Evolutionary conservation across 1,140 invertebrate species (phyloP).

Genomic region (Phortica variegata): DNA sequence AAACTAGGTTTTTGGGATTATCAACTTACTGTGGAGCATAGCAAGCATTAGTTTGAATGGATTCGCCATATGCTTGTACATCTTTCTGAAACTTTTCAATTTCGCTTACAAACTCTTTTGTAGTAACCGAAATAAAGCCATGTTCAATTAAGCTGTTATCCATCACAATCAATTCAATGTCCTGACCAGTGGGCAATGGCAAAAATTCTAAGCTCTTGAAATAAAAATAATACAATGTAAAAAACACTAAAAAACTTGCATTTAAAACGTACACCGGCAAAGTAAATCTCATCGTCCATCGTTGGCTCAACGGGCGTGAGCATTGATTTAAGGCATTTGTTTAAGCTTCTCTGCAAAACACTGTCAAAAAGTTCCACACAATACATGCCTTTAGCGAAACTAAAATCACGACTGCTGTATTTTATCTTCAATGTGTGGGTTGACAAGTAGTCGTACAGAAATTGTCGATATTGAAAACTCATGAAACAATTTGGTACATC

Average conservation of each 20-base stretch:
- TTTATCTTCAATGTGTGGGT: constrained; percentile 24
- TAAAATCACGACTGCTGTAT: constrained; percentile 23
- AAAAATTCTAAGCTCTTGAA: constrained; percentile 31
- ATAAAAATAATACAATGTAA: neutral
- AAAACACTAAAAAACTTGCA: neutral
- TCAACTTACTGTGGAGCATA: constrained; percentile 33
- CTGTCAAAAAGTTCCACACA: constrained; percentile 25
- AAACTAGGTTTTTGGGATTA: neutral
- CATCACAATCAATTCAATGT: constrained; percentile 36
- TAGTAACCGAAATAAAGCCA: constrained; percentile 40
- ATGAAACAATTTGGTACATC: constrained; percentile 27
- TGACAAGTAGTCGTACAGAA: constrained; percentile 24
- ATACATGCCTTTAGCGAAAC: constrained; percentile 21
- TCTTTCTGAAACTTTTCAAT: constrained; percentile 35
- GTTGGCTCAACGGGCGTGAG: constrained; percentile 25
- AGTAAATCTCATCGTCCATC: constrained; percentile 19
- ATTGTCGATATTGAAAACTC: constrained; percentile 24
- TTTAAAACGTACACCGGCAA: constrained; percentile 14
- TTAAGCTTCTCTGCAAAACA: constrained; percentile 29
- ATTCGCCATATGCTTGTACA: constrained; percentile 35
- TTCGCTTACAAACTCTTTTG: constrained; percentile 25
- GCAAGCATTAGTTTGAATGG: constrained; percentile 6
- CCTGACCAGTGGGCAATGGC: constrained; percentile 26
- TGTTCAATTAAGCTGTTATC: constrained; percentile 33
- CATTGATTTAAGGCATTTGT: constrained; percentile 30